Evolutionary conservation across 2,113 vertebrate species (phyloP).

Genomic region (Lophura nycthemera): DNA sequence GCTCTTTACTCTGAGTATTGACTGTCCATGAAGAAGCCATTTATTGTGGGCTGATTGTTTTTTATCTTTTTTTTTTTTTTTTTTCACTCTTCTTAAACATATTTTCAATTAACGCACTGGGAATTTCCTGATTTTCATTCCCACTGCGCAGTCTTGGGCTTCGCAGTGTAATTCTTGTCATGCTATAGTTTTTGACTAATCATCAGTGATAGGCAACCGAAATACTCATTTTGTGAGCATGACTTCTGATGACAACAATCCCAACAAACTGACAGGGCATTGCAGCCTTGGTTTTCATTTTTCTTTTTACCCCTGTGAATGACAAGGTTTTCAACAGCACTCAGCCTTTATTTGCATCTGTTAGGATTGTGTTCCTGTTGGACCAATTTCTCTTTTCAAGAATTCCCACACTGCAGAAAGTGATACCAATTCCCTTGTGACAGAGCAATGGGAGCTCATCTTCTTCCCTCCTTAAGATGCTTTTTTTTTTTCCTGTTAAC

Average conservation of each 20-base stretch:
- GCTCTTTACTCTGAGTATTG: slow-evolving; percentile 17
- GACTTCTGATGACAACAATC: background rate
- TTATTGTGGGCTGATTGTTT: background rate
- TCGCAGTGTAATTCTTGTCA: background rate
- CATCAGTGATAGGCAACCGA: background rate
- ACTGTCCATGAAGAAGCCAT: background rate
- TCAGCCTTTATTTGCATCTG: background rate
- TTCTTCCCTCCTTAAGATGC: background rate
- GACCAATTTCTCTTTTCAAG: background rate
- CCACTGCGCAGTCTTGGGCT: background rate
- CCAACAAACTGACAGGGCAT: fast-evolving
- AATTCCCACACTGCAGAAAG: background rate
- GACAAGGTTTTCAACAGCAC: background rate
- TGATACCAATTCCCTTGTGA: fast-evolving
- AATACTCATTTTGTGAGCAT: background rate
- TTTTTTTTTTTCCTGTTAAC: background rate
- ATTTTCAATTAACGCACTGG: background rate
- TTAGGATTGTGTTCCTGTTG: background rate
- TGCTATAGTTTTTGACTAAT: background rate
- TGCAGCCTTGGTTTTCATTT: background rate
- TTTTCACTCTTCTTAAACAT: background rate
- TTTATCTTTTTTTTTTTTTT: background rate
- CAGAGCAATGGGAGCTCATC: background rate
- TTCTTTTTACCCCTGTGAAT: background rate
- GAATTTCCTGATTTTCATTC: background rate